Percentiles rank a stretch among this genome's conserved stretches.
These are phyloP conservation scores for Gymnosoma rotundatum DNA, from an alignment of 2,888 invertebrate species.

Conservation along the genomic window DNA sequence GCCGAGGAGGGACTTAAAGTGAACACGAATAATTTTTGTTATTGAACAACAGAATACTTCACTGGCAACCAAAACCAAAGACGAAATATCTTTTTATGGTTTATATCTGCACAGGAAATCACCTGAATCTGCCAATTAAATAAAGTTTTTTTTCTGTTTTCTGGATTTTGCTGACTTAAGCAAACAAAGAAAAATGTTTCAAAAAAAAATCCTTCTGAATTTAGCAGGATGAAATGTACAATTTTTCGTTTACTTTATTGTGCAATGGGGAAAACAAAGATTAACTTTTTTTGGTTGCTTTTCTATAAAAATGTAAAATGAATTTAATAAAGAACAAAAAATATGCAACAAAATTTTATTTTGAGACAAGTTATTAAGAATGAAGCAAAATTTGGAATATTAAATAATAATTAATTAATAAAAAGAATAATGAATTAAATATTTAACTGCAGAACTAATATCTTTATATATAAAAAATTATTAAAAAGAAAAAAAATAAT, in stretches of 20 bases:
- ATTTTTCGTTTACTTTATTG: constrained; percentile 22
- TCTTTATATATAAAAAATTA: no score
- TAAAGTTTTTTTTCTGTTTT: constrained; percentile 43
- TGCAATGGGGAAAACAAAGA: constrained; percentile 6
- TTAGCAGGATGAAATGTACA: constrained; percentile 28
- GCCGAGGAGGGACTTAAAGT: not conserved
- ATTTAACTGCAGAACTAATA: no score
- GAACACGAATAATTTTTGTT: not conserved
- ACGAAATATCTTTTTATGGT: constrained; percentile 7
- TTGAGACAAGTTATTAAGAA: not conserved
- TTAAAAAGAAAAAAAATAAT: no score
- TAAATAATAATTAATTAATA: no score
- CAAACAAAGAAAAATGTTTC: constrained; percentile 42
- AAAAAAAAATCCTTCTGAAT: constrained; percentile 22
- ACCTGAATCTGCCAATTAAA: constrained; percentile 66
- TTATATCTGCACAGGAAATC: constrained; percentile 7
- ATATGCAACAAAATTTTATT: not conserved
- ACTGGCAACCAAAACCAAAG: constrained; percentile 1
- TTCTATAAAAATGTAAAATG: not conserved
- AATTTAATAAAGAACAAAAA: constrained; percentile 6
- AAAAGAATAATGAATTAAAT: no score
- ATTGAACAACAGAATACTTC: constrained; percentile 23
- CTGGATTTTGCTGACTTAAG: constrained; percentile 46
- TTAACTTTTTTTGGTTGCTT: constrained; percentile 16
- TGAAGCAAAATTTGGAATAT: not conserved